Base-by-base conservation (phyloP, 2,797 vertebrate genomes). In the Sebastes glaucus region DNA sequence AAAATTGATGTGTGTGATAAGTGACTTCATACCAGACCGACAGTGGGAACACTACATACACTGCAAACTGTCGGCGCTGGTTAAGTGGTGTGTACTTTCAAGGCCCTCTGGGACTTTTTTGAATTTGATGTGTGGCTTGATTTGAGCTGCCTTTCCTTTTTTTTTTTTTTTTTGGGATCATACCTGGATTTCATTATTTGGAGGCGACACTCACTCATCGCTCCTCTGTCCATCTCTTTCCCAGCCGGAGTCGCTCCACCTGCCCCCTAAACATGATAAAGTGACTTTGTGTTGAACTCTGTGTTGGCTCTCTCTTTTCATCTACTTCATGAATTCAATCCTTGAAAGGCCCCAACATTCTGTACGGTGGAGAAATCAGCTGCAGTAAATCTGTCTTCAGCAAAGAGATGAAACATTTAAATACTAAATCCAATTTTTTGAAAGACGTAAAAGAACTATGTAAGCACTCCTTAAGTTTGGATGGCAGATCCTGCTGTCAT, bases 241-340 rank as follows among this genome's bases (percentile, higher is more conserved):
- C 55, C 57, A 11, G 67, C 11, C 66, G 78, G 64, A 83, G 73
- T 80, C 52, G 61, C 80, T 89, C 78, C 79, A 69, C 71, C 66
- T 86, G 77, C 86, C 84, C 81, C 81, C 69, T 53, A 72, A 89
- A 78, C 83, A 84, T 84, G 94, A 93, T 94, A 94, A 94, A 94
- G 88, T 93, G 88, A 92, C 82, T 91, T 89, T 93, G 88, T 93
- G 89, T 90, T 94, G 84, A 94, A 93, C 82, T 86, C 74, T 86
- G 87, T 87, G 81, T 92, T 82, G 88, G 63, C 78, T 89, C 80
- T 88, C 74, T 89, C 89, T 86, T 88, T 92, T 90, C 69, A 87
- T 87, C 86, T 53, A 6, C 57, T 78, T 81, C 81, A 85, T 81
- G 46, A 84, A 77, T 74, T 84, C 23, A 74, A 18, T 60, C 75